phyloP scores from a whole-genome alignment of 2,797 vertebrate species.

The Enteromius trimaculatus region DNA sequence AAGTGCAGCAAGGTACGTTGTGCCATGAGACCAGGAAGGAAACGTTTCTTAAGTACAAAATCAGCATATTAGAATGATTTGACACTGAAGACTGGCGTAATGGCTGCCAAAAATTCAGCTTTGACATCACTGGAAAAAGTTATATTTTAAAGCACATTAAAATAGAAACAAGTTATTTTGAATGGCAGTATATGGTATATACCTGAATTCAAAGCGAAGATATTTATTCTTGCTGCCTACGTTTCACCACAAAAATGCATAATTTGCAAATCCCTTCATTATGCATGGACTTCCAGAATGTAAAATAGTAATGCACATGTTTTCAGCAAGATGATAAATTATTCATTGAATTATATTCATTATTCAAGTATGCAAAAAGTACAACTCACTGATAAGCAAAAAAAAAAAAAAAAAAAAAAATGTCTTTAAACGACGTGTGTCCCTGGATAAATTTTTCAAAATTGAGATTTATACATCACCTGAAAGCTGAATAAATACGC shows the following conservation, averaged over 20 bases:
- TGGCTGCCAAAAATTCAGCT: not conserved
- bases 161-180: not conserved
- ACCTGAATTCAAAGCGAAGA: not conserved
- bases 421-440: no score
- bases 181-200: not conserved
- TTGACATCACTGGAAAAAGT: not conserved
- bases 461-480: no score
- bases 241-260: not conserved
- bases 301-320: conserved; percentile 8
- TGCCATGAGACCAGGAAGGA: no score
- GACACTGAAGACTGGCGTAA: not conserved
- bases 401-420: not conserved
- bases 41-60: not conserved
- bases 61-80: not conserved
- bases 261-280: not conserved
- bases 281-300: conserved; percentile 12
- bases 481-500: no score
- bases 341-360: conserved; percentile 13
- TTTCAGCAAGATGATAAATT: not conserved
- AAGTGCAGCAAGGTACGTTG: no score
- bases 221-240: not conserved
- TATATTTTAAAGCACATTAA: not conserved
- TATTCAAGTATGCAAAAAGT: conserved; percentile 22
- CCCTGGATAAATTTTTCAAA: no score
- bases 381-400: not conserved